Base-by-base conservation (phyloP, 2,797 vertebrate species). In the Astyanax mexicanus region DNA sequence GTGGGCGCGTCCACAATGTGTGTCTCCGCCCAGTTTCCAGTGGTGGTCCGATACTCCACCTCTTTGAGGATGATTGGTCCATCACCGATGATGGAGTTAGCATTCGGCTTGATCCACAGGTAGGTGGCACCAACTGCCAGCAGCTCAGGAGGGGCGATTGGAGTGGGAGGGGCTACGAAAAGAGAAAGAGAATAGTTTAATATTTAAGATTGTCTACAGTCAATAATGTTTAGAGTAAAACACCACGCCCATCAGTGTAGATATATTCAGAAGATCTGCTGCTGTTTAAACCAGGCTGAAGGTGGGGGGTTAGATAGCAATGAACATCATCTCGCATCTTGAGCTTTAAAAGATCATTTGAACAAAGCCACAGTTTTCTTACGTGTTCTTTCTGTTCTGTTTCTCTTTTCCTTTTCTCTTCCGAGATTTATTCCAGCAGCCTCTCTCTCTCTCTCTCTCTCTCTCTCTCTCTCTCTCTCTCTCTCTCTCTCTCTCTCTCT, bases 41-140 rank as follows among this genome's bases (percentile, higher is more conserved):
- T 94, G 3, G 97, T 98, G 17, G 97, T 98, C 17, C 97, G 93
- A 80, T 99, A 99, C 70, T 98, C 97, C 79, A 99, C 97, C 80
- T 99, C 97, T 85, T 99, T 99, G 49, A 98, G 78, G 82, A 98
- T 97, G 86, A 99, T 99, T 15, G 97, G 97, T 10, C 97, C 97
- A 0, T 99, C 97, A 0, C 97, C 97, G 0, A 99, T 98, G 89
- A 99, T 99, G 84, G 97, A 98, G 89, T 99, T 99, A 84, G 97
- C 97, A 0, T 99, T 99, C 73, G 96, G 97, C 73, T 98, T 98
- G 92, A 99, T 98, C 97, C 97, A 98, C 57, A 99, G 90, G 87
- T 99, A 99, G 0, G 97, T 99, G 84, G 97, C 97, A 0, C 97
- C 97, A 0, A 98, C 97, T 0, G 96, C 95, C 45, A 99, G 91